These are phyloP conservation scores for Cremastinae sp. DNA, from an alignment of 2,888 invertebrate species.

Conservation along the genomic window DNA sequence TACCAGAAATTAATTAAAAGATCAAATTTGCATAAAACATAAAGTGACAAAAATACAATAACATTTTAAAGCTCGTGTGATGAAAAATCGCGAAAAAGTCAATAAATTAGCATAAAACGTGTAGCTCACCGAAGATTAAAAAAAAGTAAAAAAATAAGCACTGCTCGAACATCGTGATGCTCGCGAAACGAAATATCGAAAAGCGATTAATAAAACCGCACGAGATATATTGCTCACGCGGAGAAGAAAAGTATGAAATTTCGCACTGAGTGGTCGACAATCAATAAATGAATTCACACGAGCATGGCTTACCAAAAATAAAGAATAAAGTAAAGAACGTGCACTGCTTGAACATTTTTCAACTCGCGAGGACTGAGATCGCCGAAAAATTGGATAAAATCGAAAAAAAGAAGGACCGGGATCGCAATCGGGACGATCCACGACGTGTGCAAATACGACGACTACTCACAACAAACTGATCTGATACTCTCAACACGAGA, in stretches of 20 bases:
- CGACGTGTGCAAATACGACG: conserved; percentile 65
- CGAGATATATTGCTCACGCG: too few species aligned
- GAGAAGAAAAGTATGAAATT: too few species aligned
- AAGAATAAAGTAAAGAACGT: conserved; percentile 30
- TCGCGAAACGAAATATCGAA: too few species aligned
- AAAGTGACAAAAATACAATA: neutral
- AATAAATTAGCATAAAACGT: neutral
- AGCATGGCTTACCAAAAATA: conserved; percentile 25
- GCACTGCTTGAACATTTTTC: conserved; percentile 15
- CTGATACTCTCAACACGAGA: conserved; percentile 56
- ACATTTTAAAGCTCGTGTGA: neutral
- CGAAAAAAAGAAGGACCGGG: neutral
- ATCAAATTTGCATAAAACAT: neutral
- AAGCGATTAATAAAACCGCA: too few species aligned
- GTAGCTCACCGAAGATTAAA: too few species aligned
- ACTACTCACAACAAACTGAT: conserved; percentile 73
- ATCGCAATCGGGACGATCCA: neutral
- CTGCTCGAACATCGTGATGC: too few species aligned
- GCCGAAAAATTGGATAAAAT: neutral
- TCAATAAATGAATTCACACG: neutral
- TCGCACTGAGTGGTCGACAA: too few species aligned
- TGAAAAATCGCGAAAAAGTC: neutral
- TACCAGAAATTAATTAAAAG: too few species aligned
- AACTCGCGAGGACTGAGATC: conserved; percentile 1
- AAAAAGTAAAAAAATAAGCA: too few species aligned